Evolutionary conservation across 53 echinoderm and acorn worm genomes (phyloP).

Genomic region (Holothuria scabra): DNA sequence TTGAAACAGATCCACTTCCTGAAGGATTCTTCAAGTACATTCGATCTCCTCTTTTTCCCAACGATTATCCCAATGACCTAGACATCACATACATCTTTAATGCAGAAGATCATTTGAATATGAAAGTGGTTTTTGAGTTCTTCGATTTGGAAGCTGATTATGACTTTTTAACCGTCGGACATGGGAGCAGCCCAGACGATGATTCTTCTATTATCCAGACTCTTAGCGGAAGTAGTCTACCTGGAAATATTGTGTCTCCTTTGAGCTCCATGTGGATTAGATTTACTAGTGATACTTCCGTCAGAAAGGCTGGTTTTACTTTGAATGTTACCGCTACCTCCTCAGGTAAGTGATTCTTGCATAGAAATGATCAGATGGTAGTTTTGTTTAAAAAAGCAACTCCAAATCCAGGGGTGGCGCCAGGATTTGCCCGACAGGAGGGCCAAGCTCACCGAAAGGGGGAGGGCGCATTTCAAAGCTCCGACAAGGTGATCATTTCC

Average conservation of each 20-base stretch:
- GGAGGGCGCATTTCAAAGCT: too few species aligned
- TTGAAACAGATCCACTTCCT: not conserved
- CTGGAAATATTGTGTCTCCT: conserved; percentile 12
- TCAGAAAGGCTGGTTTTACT: conserved; percentile 16
- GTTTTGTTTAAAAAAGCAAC: too few species aligned
- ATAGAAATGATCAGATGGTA: too few species aligned
- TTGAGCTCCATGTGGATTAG: conserved; percentile 12
- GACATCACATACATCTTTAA: conserved; percentile 3
- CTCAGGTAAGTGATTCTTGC: not conserved
- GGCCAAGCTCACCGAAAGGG: too few species aligned
- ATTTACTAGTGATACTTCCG: conserved; percentile 11
- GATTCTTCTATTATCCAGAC: not conserved
- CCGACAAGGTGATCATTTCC: too few species aligned
- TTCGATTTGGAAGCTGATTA: conserved; percentile 31
- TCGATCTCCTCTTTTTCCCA: conserved; percentile 1
- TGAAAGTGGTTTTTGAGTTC: not conserved
- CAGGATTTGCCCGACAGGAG: too few species aligned
- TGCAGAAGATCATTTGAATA: conserved; percentile 9
- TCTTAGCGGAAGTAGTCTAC: not conserved
- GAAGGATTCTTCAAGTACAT: not conserved
- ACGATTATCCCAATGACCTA: not conserved
- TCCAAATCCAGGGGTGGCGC: too few species aligned
- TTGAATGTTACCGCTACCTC: conserved; percentile 16
- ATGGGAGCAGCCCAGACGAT: not conserved
- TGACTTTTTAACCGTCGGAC: conserved; percentile 28